Evolutionary conservation across 2,888 invertebrate species (phyloP).

Genomic region (Zygogramma bicolorata): DNA sequence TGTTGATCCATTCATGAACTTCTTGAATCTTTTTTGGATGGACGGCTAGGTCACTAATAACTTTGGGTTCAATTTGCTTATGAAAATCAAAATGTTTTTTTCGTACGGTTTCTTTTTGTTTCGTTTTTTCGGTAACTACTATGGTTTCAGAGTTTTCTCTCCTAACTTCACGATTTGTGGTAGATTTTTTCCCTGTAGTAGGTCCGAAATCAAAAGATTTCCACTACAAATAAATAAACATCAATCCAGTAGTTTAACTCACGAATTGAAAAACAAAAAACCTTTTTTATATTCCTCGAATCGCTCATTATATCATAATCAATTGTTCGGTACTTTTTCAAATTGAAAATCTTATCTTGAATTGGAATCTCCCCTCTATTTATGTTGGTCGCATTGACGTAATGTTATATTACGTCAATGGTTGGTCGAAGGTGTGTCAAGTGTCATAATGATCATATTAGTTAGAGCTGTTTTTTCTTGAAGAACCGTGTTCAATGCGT

Average conservation of each 20-base stretch:
- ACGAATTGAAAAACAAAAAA: not conserved
- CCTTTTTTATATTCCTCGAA: conserved; percentile 1
- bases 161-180: not conserved
- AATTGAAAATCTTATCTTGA: no score
- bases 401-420: no score
- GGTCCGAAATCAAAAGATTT: conserved; percentile 57
- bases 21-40: conserved; percentile 82
- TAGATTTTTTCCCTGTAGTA: conserved; percentile 33
- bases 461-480: no score
- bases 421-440: no score
- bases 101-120: conserved; percentile 5
- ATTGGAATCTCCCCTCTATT: no score
- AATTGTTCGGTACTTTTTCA: no score
- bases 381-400: no score
- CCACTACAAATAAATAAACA: conserved; percentile 48
- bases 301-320: no score
- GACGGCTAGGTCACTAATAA: conserved; percentile 76
- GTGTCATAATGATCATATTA: no score
- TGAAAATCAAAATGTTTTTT: conserved; percentile 69
- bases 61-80: conserved; percentile 72
- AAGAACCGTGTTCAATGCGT: no score
- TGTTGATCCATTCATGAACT: conserved; percentile 76
- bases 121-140: not conserved
- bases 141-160: conserved; percentile 14
- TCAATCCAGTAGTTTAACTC: not conserved